Percentiles rank a stretch among this genome's conserved stretches.
Conservation (phyloP, 2,113 vertebrate species). For the Hippotragus niger region DNA sequence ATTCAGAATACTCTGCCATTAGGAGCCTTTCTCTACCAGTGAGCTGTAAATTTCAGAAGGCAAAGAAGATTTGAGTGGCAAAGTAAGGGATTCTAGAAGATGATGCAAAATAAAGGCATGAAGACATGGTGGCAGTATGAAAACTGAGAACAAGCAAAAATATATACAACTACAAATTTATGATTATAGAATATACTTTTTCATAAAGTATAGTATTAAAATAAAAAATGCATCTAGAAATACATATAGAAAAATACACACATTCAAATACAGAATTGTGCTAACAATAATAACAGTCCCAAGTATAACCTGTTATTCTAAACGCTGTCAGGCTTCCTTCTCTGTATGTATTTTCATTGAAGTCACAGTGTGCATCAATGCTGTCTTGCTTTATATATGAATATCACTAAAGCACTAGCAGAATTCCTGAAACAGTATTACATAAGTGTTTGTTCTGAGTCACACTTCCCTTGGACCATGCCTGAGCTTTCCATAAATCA, state of each 20-base stretch:
- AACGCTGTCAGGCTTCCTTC: background rate
- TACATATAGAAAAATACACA: background rate
- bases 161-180: background rate
- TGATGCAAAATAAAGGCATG: background rate
- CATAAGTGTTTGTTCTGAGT: background rate
- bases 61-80: background rate
- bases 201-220: background rate
- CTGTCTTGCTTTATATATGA: background rate
- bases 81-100: background rate
- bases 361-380: background rate
- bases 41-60: background rate
- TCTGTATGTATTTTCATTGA: background rate
- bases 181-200: background rate
- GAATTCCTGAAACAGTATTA: too few relatives aligned
- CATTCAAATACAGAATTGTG: background rate
- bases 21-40: background rate
- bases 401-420: background rate
- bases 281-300: background rate
- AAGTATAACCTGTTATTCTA: background rate
- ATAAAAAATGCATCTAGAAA: background rate
- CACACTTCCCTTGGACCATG: background rate
- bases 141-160: background rate
- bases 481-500: background rate
- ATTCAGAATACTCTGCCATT: background rate
- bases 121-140: background rate